phyloP scores from a whole-genome alignment of 2,113 vertebrate species.

The Grantiella picta region DNA sequence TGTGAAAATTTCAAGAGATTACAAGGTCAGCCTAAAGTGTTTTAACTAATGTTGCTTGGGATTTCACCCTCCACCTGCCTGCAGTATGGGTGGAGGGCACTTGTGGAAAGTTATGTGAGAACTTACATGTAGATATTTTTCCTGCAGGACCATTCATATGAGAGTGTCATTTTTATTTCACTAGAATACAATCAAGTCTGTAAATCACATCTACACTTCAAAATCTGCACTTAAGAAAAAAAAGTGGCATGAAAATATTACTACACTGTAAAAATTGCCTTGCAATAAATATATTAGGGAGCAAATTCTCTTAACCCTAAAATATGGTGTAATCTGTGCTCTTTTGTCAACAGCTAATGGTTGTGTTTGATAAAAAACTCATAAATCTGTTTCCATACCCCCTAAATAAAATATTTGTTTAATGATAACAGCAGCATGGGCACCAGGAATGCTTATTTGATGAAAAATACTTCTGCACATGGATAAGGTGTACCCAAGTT shows the following conservation, averaged over 20 bases:
- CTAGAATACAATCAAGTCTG: neutral
- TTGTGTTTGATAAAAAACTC: neutral
- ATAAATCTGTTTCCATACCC: neutral
- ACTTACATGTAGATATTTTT: neutral
- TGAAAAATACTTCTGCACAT: neutral
- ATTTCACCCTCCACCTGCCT: neutral
- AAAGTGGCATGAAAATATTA: neutral
- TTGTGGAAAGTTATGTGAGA: neutral
- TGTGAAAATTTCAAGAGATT: neutral
- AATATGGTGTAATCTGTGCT: neutral
- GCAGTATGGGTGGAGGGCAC: neutral
- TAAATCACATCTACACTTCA: neutral
- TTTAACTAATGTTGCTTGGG: neutral
- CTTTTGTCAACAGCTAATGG: neutral
- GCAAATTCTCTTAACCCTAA: neutral
- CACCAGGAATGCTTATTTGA: neutral
- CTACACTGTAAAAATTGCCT: neutral
- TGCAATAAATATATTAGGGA: neutral
- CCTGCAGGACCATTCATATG: neutral
- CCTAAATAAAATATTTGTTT: conserved; percentile 15
- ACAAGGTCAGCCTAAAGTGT: neutral
- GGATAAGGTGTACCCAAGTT: neutral
- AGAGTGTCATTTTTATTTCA: neutral
- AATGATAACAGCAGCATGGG: neutral
- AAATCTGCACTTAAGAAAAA: neutral